Evolutionary conservation across 2,113 vertebrate genomes (phyloP).

Genomic region (Corythaeola cristata): DNA sequence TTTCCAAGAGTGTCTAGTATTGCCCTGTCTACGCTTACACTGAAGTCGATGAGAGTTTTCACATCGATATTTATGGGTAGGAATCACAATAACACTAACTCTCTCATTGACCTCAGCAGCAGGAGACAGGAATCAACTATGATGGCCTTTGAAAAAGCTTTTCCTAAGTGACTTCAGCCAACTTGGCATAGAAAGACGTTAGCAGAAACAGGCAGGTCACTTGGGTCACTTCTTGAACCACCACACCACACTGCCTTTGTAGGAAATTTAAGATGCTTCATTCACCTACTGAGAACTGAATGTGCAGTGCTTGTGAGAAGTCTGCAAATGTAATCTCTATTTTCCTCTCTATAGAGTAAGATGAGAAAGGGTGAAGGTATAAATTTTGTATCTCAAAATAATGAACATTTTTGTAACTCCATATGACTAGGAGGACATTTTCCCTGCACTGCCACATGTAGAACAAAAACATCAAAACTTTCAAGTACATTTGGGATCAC

Average conservation of each 20-base stretch:
- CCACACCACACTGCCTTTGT: background rate
- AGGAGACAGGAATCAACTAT: background rate
- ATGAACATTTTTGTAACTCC: background rate
- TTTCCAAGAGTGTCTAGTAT: background rate
- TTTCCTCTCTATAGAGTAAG: background rate
- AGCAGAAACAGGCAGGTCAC: background rate
- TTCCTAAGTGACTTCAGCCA: background rate
- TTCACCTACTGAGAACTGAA: background rate
- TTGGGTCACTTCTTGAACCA: background rate
- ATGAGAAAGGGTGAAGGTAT: background rate
- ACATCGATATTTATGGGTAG: background rate
- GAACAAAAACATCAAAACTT: conserved; percentile 47
- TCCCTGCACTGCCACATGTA: background rate
- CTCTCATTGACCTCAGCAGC: background rate
- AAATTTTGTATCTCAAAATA: background rate
- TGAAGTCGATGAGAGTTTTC: background rate
- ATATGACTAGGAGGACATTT: background rate
- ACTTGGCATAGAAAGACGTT: background rate
- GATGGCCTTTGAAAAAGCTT: conserved; percentile 4
- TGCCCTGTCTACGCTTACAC: background rate
- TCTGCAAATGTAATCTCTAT: background rate
- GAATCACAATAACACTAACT: background rate
- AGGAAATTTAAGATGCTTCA: background rate
- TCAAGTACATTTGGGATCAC: conserved; percentile 51
- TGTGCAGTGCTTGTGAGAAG: background rate